Conservation (phyloP, 2,113 vertebrate genomes). For the Vombatus ursinus region DNA sequence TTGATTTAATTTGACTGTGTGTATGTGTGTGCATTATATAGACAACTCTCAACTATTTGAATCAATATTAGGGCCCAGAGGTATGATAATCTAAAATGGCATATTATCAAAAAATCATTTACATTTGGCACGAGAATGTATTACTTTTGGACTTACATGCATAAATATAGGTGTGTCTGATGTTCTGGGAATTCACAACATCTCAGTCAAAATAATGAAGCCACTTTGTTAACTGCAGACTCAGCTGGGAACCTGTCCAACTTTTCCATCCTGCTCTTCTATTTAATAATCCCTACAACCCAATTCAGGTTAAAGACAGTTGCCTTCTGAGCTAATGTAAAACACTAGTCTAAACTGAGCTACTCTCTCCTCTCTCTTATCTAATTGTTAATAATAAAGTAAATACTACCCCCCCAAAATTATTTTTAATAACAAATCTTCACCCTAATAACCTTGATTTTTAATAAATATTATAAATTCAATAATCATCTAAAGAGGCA, state of each 20-base stretch:
- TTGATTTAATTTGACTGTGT: background rate
- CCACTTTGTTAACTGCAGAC: background rate
- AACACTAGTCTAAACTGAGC: background rate
- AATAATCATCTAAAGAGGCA: background rate
- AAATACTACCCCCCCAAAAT: constrained; percentile 13
- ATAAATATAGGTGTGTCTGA: constrained; percentile 11
- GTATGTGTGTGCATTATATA: background rate
- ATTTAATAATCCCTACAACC: background rate
- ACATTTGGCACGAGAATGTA: constrained; percentile 22
- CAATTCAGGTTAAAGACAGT: background rate
- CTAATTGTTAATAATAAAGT: background rate
- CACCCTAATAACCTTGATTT: background rate
- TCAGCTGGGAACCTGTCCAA: background rate
- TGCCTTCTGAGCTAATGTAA: background rate
- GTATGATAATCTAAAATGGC: constrained; percentile 31
- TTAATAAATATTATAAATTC: background rate
- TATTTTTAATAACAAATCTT: constrained; percentile 40
- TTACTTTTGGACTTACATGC: constrained; percentile 43
- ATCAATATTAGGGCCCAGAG: background rate
- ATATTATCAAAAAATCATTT: constrained; percentile 6
- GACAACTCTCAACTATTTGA: constrained; percentile 7
- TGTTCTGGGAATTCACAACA: constrained; percentile 52
- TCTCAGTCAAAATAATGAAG: constrained; percentile 36
- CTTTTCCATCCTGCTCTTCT: background rate
- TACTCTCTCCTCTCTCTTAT: constrained; percentile 26